These are phyloP conservation scores for Eupithecia exiguata DNA, from an alignment of 2,888 invertebrate species.

Conservation along the genomic window DNA sequence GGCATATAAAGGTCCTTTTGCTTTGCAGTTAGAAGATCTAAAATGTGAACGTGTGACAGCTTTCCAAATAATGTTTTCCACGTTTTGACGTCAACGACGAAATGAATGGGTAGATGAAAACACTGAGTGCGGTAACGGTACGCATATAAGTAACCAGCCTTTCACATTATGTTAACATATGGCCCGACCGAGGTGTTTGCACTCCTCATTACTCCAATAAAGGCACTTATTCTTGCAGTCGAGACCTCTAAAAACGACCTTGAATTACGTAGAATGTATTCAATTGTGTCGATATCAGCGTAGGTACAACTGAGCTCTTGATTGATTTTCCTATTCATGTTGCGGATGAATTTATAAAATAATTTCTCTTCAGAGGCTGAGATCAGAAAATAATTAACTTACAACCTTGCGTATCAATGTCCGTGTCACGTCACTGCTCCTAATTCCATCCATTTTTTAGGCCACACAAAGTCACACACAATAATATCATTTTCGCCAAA, in stretches of 20 bases:
- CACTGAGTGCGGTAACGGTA: slow-evolving; percentile 68
- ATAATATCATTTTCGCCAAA: slow-evolving; percentile 78
- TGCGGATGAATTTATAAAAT: slow-evolving; percentile 34
- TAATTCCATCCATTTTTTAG: slow-evolving; percentile 82
- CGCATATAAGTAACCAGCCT: slow-evolving; percentile 61
- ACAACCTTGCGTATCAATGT: slow-evolving; percentile 69
- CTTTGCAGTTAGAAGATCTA: neutral
- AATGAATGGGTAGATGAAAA: slow-evolving; percentile 51
- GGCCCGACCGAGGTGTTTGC: slow-evolving; percentile 61
- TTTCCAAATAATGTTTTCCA: slow-evolving; percentile 53
- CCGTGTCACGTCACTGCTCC: slow-evolving; percentile 80
- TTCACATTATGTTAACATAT: slow-evolving; percentile 77
- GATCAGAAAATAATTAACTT: slow-evolving; percentile 42
- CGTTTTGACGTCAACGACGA: slow-evolving; percentile 47
- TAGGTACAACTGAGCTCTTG: slow-evolving; percentile 56
- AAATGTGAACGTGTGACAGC: slow-evolving; percentile 33
- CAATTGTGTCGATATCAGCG: slow-evolving; percentile 65
- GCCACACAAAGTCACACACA: slow-evolving; percentile 81
- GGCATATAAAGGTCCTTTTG: neutral
- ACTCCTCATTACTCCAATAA: slow-evolving; percentile 65
- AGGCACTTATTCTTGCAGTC: slow-evolving; percentile 52
- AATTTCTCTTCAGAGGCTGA: neutral
- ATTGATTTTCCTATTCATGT: slow-evolving; percentile 62
- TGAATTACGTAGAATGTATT: slow-evolving; percentile 61
- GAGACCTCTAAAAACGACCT: slow-evolving; percentile 65